Base-by-base conservation (phyloP, 2,888 invertebrate genomes). In the Myopa testacea region DNA sequence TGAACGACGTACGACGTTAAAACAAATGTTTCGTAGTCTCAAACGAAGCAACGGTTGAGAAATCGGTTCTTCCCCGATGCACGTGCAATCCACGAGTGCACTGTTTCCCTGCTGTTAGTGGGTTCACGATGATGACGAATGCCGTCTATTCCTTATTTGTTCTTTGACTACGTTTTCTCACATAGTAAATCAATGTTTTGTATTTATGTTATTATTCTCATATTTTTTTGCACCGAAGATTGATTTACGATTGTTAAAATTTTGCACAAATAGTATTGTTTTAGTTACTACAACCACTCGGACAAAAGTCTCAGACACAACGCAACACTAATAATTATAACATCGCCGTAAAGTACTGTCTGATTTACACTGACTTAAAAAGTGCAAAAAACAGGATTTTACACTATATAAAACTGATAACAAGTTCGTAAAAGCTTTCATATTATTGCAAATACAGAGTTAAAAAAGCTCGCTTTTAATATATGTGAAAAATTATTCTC, bases 11-110 rank as follows among this genome's bases (percentile, higher is more conserved):
- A 8, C 26, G 68, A 68, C 38, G 58, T 68, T 14, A 7, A 75
- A 75, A 75, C 55, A 55, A 73, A 60, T 62, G 60, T 19, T 52
- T 19, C 55, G 19, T 55, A 14, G 55, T 10, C 38, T 40, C 45
- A 12, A 19, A 45, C 26, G 45, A 74, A 45, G 62, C 34, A 19
- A 26, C 26, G 26, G 26, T 26, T 26, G 26, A 26, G 1, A 2
- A 26, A 58, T 75, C 69, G 75, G 75, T 68, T 75, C 55, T 75
- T 75, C 75, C 75, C 75, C 68, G 75, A 69, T 12, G 45, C 16
- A 26, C 34, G 40, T 19, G 68, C 45, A 26, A 26, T 71, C 50
- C 55, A 37, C 16, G 70, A 26, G 34, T 38, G 16, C 72, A 38
- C 58, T 10, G 38, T 38, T n/a, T 68, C 19, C 34, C 38, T 34